Percentiles rank a stretch among this genome's conserved stretches.
Conservation (phyloP, 2,888 invertebrate species). For the Camponotus fellah region DNA sequence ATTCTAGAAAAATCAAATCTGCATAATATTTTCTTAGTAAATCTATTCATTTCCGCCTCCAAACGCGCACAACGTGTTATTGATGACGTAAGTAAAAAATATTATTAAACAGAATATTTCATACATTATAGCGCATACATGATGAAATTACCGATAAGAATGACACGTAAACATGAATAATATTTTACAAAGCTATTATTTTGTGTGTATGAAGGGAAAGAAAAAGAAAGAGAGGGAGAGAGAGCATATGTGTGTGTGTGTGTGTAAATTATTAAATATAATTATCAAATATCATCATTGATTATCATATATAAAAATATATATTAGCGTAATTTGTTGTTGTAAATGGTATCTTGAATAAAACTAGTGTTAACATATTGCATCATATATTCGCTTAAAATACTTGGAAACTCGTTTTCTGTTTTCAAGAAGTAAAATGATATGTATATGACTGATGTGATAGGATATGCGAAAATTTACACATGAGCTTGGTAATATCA, state of each 20-base stretch:
- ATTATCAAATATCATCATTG: background rate
- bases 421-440: slow-evolving; percentile 6
- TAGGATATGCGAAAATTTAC: slow-evolving; percentile 18
- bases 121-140: background rate
- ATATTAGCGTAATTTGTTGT: background rate
- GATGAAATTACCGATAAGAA: slow-evolving; percentile 1
- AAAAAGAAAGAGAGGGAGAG: background rate
- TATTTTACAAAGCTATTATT: background rate
- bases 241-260: background rate
- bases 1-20: slow-evolving; percentile 33
- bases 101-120: background rate
- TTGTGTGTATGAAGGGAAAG: too few species aligned
- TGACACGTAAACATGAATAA: background rate
- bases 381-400: slow-evolving; percentile 13
- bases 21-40: slow-evolving; percentile 32
- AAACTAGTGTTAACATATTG: background rate
- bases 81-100: slow-evolving; percentile 7
- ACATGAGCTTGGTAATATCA: slow-evolving; percentile 11
- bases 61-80: slow-evolving; percentile 3
- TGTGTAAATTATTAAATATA: background rate
- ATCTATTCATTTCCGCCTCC: slow-evolving; percentile 35
- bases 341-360: slow-evolving; percentile 1
- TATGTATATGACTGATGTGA: slow-evolving; percentile 21
- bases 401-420: slow-evolving; percentile 15
- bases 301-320: background rate